These are phyloP conservation scores for Gryon sp. DNA, from an alignment of 1,140 invertebrate genomes.

Conservation along the genomic window DNA sequence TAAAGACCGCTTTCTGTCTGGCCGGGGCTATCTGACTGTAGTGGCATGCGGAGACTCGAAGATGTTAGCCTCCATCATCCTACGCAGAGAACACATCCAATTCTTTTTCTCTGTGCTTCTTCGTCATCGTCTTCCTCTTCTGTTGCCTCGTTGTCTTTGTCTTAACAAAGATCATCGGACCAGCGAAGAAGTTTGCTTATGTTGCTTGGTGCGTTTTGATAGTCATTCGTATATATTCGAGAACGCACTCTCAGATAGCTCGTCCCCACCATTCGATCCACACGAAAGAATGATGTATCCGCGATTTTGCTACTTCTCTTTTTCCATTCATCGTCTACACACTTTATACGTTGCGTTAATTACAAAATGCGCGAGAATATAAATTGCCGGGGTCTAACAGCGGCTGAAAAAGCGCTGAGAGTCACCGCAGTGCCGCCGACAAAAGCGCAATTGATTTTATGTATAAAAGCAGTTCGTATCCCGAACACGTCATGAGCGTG, in stretches of 20 bases:
- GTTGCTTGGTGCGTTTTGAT: constrained; percentile 62
- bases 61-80: constrained; percentile 65
- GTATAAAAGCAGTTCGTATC: constrained; percentile 30
- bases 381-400: constrained; percentile 74
- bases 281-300: constrained; percentile 47
- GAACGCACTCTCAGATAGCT: too few species aligned
- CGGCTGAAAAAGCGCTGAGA: too few species aligned
- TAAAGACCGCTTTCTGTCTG: constrained; percentile 79
- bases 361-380: constrained; percentile 76
- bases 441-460: constrained; percentile 62
- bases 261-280: constrained; percentile 38
- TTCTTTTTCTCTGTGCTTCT: constrained; percentile 50
- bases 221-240: constrained; percentile 62
- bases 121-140: too few species aligned
- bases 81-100: constrained; percentile 62
- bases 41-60: constrained; percentile 76
- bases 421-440: constrained; percentile 51
- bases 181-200: too few species aligned
- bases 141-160: constrained; percentile 58
- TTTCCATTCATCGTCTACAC: constrained; percentile 65
- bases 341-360: constrained; percentile 75
- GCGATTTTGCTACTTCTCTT: constrained; percentile 63
- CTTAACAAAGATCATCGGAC: constrained; percentile 22
- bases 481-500: constrained; percentile 50
- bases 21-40: constrained; percentile 72